phyloP scores from a whole-genome alignment of 2,888 invertebrate species.

The Pachliopta kotzebuea region DNA sequence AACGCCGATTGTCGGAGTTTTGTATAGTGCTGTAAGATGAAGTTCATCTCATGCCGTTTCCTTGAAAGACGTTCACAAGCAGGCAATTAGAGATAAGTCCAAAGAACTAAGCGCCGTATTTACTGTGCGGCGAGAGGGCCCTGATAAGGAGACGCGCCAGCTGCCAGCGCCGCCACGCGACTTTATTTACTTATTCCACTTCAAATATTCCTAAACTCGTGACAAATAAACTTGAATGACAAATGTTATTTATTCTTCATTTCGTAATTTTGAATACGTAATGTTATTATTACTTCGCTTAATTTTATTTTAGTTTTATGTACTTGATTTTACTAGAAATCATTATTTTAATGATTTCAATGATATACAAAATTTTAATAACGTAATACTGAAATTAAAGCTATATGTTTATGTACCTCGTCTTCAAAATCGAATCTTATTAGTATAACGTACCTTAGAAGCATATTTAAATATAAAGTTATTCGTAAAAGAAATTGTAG shows the following conservation, averaged over 20 bases:
- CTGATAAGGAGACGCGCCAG: conserved; percentile 48
- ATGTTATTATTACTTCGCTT: no score
- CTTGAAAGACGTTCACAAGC: conserved; percentile 77
- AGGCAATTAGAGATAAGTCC: conserved; percentile 80
- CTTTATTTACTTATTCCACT: conserved; percentile 26
- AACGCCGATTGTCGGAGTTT: conserved; percentile 52
- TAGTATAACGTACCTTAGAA: no score
- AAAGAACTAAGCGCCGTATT: conserved; percentile 70
- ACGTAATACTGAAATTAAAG: no score
- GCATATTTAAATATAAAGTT: not conserved
- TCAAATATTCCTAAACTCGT: conserved; percentile 20
- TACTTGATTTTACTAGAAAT: no score
- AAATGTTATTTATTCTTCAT: conserved; percentile 4
- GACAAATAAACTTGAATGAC: conserved; percentile 9
- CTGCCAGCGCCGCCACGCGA: conserved; percentile 33
- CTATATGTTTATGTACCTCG: no score
- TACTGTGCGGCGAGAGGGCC: conserved; percentile 63
- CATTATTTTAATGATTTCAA: no score
- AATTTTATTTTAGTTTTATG: no score
- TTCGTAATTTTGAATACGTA: no score
- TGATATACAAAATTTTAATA: no score
- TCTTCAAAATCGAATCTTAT: no score
- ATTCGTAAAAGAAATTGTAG: not conserved
- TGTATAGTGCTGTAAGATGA: conserved; percentile 72
- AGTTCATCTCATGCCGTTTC: conserved; percentile 66